These are phyloP conservation scores for Poliocrania exsul DNA, from an alignment of 2,797 vertebrate species.

Conservation along the genomic window DNA sequence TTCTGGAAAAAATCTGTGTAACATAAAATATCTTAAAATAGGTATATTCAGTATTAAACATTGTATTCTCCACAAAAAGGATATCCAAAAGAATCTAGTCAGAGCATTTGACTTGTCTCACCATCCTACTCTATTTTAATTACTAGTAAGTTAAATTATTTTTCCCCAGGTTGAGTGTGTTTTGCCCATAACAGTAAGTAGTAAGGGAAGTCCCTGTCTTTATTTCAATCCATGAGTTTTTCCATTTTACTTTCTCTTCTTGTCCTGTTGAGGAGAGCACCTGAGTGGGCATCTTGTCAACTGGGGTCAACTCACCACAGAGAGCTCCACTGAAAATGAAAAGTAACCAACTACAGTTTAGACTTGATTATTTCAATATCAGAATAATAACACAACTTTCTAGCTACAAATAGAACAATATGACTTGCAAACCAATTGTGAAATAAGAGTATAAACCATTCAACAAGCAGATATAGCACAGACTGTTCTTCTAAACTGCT, in stretches of 20 bases:
- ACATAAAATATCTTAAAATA: not conserved
- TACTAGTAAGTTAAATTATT: not conserved
- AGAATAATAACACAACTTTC: not conserved
- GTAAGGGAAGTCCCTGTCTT: not conserved
- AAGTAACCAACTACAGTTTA: not conserved
- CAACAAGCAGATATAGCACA: not conserved
- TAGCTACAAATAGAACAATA: not conserved
- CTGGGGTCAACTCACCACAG: not conserved
- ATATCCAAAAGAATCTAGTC: not conserved
- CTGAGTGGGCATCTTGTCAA: not conserved
- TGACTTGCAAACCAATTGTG: not conserved
- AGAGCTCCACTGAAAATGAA: not conserved
- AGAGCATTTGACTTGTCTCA: not conserved
- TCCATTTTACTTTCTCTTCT: not conserved
- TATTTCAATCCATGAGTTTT: not conserved
- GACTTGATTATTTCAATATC: not conserved
- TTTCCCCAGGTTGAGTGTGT: rapidly evolving
- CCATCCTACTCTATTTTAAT: not conserved
- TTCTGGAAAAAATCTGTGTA: not conserved
- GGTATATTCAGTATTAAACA: not conserved
- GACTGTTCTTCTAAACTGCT: not conserved
- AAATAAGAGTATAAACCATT: not conserved
- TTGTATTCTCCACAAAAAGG: not conserved
- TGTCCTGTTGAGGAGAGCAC: not conserved
- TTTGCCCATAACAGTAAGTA: not conserved